Conservation (phyloP, 2,797 vertebrate species). For the Aythya fuligula region DNA sequence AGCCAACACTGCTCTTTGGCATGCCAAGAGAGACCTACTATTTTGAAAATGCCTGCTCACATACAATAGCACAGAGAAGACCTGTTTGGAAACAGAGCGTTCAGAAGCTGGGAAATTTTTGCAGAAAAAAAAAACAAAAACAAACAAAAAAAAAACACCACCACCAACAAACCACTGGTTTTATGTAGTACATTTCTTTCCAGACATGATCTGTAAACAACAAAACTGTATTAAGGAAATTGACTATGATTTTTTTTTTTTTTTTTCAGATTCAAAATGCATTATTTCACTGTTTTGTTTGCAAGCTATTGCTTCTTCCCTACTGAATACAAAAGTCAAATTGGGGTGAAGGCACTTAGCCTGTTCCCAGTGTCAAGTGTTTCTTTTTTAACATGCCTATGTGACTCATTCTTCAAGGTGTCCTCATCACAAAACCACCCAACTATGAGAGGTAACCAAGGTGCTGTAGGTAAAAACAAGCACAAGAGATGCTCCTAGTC, state of each 20-base stretch:
- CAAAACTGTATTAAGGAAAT: neutral
- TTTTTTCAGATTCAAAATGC: neutral
- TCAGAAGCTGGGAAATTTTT: neutral
- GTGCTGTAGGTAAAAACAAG: neutral
- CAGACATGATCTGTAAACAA: neutral
- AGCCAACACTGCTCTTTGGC: neutral
- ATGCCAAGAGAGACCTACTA: neutral
- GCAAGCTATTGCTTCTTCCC: neutral
- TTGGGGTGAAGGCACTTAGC: neutral
- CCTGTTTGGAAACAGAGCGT: neutral
- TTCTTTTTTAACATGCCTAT: neutral
- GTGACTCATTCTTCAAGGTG: neutral
- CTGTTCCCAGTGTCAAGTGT: neutral
- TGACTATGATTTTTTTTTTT: neutral
- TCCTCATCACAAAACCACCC: neutral
- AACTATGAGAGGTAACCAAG: rapidly evolving
- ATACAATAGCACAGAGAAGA: neutral
- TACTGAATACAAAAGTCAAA: neutral
- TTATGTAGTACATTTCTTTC: neutral
- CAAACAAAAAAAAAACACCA: neutral
- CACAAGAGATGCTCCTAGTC: neutral
- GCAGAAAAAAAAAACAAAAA: neutral
- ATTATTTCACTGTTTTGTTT: neutral
- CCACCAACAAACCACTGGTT: neutral
- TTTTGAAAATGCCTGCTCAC: neutral